These are phyloP conservation scores for Drosophila anomelani DNA, from an alignment of 2,888 invertebrate species.

Conservation along the genomic window DNA sequence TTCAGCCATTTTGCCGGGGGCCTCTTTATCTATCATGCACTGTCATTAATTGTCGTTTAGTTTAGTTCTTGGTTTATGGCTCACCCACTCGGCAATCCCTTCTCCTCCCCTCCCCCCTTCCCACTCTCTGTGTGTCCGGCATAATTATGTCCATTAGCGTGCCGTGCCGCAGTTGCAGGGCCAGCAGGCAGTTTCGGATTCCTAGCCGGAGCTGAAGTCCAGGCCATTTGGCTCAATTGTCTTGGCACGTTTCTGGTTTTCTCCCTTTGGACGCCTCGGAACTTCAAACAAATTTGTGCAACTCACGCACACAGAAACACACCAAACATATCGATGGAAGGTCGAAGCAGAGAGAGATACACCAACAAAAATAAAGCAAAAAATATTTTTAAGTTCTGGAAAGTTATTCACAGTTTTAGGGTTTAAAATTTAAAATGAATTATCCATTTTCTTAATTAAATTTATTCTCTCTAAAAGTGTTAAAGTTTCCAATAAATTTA, in stretches of 20 bases:
- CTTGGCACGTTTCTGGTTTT: slow-evolving; percentile 60
- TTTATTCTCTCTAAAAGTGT: too few relatives aligned
- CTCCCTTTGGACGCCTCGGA: slow-evolving; percentile 35
- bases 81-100: slow-evolving; percentile 10
- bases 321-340: slow-evolving; percentile 48
- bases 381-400: background rate
- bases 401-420: too few relatives aligned
- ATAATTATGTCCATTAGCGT: slow-evolving; percentile 71
- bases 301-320: slow-evolving; percentile 62
- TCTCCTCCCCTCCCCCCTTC: too few relatives aligned
- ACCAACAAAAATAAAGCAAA: background rate
- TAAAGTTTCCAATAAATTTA: too few relatives aligned
- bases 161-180: slow-evolving; percentile 54
- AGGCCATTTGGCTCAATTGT: slow-evolving; percentile 59
- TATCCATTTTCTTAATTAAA: too few relatives aligned
- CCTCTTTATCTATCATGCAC: slow-evolving; percentile 51
- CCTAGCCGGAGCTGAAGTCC: slow-evolving; percentile 17
- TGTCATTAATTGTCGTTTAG: slow-evolving; percentile 74
- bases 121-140: slow-evolving; percentile 27
- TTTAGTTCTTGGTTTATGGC: slow-evolving; percentile 39
- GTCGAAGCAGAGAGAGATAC: background rate
- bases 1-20: slow-evolving; percentile 5
- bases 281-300: slow-evolving; percentile 61
- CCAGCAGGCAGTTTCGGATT: slow-evolving; percentile 31
- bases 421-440: too few relatives aligned